Percentiles rank a stretch among this genome's conserved stretches.
These are phyloP conservation scores for Chloebia gouldiae DNA, from an alignment of 2,113 vertebrate species.

Conservation along the genomic window DNA sequence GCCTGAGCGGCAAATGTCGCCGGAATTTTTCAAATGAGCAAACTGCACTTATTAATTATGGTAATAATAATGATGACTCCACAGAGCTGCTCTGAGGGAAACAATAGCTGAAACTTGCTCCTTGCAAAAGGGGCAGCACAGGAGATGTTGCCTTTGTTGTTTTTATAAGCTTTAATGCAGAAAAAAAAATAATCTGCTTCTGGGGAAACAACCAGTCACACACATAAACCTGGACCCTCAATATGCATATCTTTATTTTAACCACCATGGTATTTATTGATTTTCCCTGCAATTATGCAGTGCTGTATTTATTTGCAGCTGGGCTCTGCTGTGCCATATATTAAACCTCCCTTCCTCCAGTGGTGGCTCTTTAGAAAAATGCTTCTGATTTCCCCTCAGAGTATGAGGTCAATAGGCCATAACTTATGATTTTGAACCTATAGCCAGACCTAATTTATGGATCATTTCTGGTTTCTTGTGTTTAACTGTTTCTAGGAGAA, in stretches of 20 bases:
- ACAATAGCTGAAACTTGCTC: neutral
- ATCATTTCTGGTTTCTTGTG: slow-evolving; percentile 10
- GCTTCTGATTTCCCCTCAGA: slow-evolving; percentile 53
- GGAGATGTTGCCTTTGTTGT: neutral
- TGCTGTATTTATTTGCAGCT: neutral
- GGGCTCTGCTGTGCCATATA: neutral
- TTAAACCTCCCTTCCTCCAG: slow-evolving; percentile 18
- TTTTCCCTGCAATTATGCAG: slow-evolving; percentile 17
- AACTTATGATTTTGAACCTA: slow-evolving; percentile 54
- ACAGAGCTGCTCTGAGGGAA: neutral
- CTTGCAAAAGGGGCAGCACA: neutral
- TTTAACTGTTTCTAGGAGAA: slow-evolving; percentile 24
- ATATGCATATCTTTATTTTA: slow-evolving; percentile 10
- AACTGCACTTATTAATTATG: slow-evolving; percentile 51
- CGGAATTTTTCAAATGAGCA: slow-evolving; percentile 20
- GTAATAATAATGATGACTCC: neutral
- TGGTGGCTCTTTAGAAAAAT: slow-evolving; percentile 27
- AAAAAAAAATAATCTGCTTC: neutral
- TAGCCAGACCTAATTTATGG: slow-evolving; percentile 55
- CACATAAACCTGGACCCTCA: neutral
- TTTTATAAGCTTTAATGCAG: neutral
- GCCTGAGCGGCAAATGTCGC: neutral
- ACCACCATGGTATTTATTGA: neutral
- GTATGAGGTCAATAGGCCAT: slow-evolving; percentile 49
- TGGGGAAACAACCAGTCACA: neutral